These are phyloP conservation scores for Saguinus midas DNA, from an alignment of 2,113 vertebrate species.

Conservation along the genomic window DNA sequence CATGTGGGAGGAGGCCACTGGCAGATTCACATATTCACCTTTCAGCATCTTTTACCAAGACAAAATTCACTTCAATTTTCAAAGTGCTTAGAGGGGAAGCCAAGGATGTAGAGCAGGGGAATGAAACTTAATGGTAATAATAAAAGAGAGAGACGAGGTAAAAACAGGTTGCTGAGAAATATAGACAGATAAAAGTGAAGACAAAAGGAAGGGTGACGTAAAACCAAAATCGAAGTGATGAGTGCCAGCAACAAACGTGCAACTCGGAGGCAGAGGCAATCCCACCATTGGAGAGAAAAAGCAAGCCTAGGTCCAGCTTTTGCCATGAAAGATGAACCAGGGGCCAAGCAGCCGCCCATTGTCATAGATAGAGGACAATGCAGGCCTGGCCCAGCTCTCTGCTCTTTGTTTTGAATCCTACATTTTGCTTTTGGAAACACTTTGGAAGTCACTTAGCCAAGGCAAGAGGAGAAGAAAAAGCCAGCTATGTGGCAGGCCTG, in stretches of 20 bases:
- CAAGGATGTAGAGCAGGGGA: background rate
- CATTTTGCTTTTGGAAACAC: conserved; percentile 24
- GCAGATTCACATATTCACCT: background rate
- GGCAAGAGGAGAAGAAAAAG: background rate
- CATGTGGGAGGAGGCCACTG: background rate
- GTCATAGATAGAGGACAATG: background rate
- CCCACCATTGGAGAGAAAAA: background rate
- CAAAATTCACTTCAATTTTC: background rate
- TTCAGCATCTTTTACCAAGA: background rate
- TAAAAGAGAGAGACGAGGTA: background rate
- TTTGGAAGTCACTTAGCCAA: background rate
- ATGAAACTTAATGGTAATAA: background rate
- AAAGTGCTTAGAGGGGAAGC: background rate
- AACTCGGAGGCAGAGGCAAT: background rate
- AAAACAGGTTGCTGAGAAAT: background rate
- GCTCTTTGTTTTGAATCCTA: background rate
- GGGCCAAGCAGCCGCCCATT: background rate
- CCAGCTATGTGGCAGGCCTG: background rate
- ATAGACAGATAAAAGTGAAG: background rate
- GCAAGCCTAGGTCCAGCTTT: background rate
- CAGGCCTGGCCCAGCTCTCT: background rate
- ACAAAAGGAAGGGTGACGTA: background rate
- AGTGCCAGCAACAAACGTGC: background rate
- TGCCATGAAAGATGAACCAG: background rate
- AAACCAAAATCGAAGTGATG: background rate